Evolutionary conservation across 2,797 vertebrate genomes (phyloP).

Genomic region (Phyllotis vaccarum): DNA sequence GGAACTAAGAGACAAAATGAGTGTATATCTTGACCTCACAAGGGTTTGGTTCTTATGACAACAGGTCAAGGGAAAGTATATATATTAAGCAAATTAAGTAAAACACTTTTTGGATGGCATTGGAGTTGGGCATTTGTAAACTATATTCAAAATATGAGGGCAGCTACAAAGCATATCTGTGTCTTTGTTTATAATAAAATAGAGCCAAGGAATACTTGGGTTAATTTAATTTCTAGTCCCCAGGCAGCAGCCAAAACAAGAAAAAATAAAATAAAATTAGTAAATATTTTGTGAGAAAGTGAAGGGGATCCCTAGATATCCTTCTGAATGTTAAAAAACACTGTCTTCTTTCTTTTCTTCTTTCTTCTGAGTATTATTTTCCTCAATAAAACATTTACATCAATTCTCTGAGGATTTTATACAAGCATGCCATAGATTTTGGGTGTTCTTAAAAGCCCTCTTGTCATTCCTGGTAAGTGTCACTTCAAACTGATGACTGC

Average conservation of each 20-base stretch:
- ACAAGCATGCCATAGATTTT: background rate
- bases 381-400: background rate
- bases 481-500: background rate
- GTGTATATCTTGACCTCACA: background rate
- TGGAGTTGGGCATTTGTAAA: background rate
- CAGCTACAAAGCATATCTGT: background rate
- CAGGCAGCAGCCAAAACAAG: background rate
- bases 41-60: background rate
- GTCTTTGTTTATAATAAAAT: constrained; percentile 58
- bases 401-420: background rate
- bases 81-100: background rate
- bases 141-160: background rate
- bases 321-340: background rate
- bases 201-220: constrained; percentile 10
- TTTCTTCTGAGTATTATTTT: background rate
- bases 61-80: background rate
- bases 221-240: background rate
- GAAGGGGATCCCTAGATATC: background rate
- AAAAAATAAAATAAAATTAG: background rate
- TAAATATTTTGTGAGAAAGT: background rate
- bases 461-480: background rate
- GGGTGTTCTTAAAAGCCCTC: background rate
- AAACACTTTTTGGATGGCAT: background rate
- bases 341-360: background rate
- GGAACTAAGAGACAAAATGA: background rate